Base-by-base conservation (phyloP, 2,797 vertebrate species). In the Selene dorsalis region DNA sequence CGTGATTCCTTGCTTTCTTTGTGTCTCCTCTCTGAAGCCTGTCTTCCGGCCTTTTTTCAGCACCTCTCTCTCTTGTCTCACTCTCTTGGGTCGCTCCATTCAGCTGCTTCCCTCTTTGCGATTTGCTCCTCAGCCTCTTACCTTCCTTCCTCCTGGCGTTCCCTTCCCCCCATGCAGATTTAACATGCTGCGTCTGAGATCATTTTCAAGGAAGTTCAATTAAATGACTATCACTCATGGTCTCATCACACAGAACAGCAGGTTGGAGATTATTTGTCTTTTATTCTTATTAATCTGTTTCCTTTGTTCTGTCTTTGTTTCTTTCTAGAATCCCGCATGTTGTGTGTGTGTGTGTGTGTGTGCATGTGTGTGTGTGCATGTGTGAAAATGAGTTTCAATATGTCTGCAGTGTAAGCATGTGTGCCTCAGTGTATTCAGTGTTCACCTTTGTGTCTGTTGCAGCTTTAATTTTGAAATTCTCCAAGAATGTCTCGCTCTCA, bases 11-110 rank as follows among this genome's bases (percentile, higher is more conserved):
- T 9, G 75, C 79, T 87, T 81, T 87, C 89, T 90, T 90, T 89
- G 88, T 92, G 85, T 92, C 86, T 89, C 84, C 74, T 80, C 82
- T 89, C 82, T 75, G 84, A 87, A 87, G 85, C 83, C 80, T 87
- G 79, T 89, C 88, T 92, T 91, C 89, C 83, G 73, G 90, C 83
- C 82, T 84, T 89, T 89, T 82, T 80, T 82, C 73, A 61, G 56
- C 69, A 73, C 73, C 63, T 24, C 26, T 45, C 24, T 22, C 75
- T 45, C 30, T n/a, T 10, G 48, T 50, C 20, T 65, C 41, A 26
- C 74, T 24, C 69, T 77, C 78, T 71, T 22, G 24, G 66, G 39
- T 47, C 43, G 58, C 79, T 75, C 70, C 38, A 4, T 87, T 88
- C 89, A 84, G 87, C 91, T 87, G 79, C 88, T 86, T 86, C 80